A percentile compares a stretch with the other conserved stretches of the same genome.
These are phyloP conservation scores for Troilus luridus DNA, from an alignment of 2,888 invertebrate species.

Conservation along the genomic window DNA sequence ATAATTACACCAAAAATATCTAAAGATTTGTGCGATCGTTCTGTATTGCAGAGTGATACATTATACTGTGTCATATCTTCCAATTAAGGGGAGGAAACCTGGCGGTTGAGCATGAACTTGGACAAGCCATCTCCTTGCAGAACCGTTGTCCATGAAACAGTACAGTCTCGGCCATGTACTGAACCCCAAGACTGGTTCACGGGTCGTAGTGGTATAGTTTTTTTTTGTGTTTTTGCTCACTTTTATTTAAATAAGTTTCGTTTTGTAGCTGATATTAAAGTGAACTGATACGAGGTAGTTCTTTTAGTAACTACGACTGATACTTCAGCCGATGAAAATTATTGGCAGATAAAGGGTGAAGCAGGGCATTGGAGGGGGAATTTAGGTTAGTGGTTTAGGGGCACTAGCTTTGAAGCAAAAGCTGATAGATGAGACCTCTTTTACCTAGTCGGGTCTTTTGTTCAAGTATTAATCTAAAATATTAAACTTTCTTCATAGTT, in stretches of 20 bases:
- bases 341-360: constrained; percentile 29
- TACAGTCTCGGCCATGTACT: too few relatives aligned
- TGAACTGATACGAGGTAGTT: background rate
- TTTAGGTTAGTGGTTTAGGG: background rate
- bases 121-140: too few relatives aligned
- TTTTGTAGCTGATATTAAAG: background rate
- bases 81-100: too few relatives aligned
- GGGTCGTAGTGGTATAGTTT: too few relatives aligned
- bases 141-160: too few relatives aligned
- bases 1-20: too few relatives aligned
- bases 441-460: background rate
- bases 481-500: background rate
- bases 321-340: constrained; percentile 10
- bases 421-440: constrained; percentile 13
- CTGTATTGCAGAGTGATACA: too few relatives aligned
- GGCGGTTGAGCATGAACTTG: too few relatives aligned
- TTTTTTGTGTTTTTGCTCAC: too few relatives aligned
- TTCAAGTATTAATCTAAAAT: constrained; percentile 8
- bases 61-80: too few relatives aligned
- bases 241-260: background rate
- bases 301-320: background rate
- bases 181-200: too few relatives aligned
- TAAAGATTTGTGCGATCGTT: too few relatives aligned
- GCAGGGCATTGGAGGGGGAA: background rate
- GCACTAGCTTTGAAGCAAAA: constrained; percentile 15